phyloP scores from a whole-genome alignment of 2,797 vertebrate genomes.

The Bryconaethiops microstoma region DNA sequence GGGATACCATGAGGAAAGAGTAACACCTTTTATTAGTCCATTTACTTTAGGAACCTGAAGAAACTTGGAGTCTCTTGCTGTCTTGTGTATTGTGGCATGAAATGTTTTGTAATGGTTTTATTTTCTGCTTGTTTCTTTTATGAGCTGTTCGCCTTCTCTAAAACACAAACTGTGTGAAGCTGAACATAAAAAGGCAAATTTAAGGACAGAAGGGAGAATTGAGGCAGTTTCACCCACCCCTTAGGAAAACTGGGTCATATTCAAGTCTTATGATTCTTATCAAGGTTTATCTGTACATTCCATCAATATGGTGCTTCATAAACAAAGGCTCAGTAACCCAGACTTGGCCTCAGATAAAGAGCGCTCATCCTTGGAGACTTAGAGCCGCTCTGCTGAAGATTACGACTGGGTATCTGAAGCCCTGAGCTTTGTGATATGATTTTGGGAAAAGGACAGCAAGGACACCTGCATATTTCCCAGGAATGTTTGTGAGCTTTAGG shows the following conservation, averaged over 20 bases:
- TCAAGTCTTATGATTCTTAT: conserved; percentile 30
- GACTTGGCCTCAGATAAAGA: conserved; percentile 17
- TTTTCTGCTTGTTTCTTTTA: too few relatives aligned
- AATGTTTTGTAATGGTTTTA: too few relatives aligned
- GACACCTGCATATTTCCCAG: neutral
- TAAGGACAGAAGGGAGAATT: neutral
- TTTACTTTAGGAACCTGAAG: too few relatives aligned
- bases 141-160: too few relatives aligned
- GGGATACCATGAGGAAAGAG: too few relatives aligned
- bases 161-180: too few relatives aligned
- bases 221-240: neutral
- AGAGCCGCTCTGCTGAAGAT: neutral
- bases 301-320: conserved; percentile 6
- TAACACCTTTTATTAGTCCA: too few relatives aligned
- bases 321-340: conserved; percentile 25
- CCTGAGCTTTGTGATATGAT: neutral
- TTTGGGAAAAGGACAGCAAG: conserved; percentile 5
- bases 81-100: too few relatives aligned
- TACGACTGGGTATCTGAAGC: neutral
- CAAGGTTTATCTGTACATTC: conserved; percentile 1
- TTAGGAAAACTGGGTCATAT: neutral
- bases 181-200: neutral
- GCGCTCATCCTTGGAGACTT: conserved; percentile 17
- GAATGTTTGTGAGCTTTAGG: neutral
- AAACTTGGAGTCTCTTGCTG: too few relatives aligned